Conservation (phyloP, 2,797 vertebrate species). For the Danio kyathit region DNA sequence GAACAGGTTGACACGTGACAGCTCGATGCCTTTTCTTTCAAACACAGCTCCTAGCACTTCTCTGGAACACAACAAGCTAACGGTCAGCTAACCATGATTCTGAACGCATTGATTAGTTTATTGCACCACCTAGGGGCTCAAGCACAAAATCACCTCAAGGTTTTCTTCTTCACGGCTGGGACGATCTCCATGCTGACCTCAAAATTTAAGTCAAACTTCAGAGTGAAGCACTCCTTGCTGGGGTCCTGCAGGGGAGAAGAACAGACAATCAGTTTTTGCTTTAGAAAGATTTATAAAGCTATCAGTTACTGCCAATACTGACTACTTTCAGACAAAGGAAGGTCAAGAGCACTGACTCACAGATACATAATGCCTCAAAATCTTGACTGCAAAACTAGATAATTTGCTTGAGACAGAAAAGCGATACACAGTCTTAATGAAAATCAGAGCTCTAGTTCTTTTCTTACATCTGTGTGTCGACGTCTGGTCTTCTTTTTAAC, state of each 20-base stretch:
- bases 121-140: conserved; percentile 13
- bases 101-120: conserved; percentile 6
- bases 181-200: conserved; percentile 89
- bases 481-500: conserved; percentile 91
- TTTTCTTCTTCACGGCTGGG: conserved; percentile 93
- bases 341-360: not conserved
- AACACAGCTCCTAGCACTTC: conserved; percentile 88
- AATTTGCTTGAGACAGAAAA: not conserved
- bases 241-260: conserved; percentile 83
- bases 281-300: not conserved
- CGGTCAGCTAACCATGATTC: not conserved
- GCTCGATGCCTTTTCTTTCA: conserved; percentile 89
- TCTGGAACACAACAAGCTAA: conserved; percentile 29
- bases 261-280: not conserved
- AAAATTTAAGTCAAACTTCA: conserved; percentile 92
- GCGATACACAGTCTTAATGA: not conserved
- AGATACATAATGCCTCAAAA: not conserved
- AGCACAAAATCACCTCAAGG: conserved; percentile 81
- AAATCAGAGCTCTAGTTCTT: not conserved
- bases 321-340: not conserved
- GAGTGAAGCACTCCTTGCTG: conserved; percentile 95
- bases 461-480: conserved; percentile 92
- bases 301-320: not conserved
- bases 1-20: conserved; percentile 87
- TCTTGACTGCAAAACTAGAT: not conserved